phyloP scores from a whole-genome alignment of 2,888 invertebrate genomes.

The Sabatieria punctata region DNA sequence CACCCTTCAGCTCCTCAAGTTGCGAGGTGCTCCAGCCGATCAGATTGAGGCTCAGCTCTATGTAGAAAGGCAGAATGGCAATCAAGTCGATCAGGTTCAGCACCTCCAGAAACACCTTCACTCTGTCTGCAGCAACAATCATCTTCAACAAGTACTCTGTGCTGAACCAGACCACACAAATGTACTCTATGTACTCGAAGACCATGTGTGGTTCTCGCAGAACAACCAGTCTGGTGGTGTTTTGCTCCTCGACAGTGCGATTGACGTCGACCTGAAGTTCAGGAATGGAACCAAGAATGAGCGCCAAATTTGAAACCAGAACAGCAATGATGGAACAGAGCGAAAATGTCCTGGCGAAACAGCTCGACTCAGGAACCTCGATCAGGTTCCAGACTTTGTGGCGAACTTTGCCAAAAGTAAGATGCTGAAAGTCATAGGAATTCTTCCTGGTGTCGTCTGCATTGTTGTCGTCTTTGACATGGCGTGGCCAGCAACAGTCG shows the following conservation, averaged over 20 bases:
- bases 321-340: not conserved
- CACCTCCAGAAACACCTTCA: constrained; percentile 22
- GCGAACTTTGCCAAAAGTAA: no score
- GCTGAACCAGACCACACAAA: constrained; percentile 33
- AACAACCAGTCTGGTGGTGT: no score
- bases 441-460: no score
- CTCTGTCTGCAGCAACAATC: constrained; percentile 25
- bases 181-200: constrained; percentile 30
- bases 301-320: not conserved
- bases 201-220: no score
- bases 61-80: constrained; percentile 32
- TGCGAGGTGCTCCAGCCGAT: not conserved
- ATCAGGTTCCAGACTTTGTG: not conserved
- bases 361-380: not conserved
- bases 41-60: constrained; percentile 13
- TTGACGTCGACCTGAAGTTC: not conserved
- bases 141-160: constrained; percentile 28
- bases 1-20: not conserved
- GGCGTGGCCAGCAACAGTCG: no score
- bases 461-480: no score
- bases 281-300: not conserved
- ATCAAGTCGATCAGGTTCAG: constrained; percentile 32
- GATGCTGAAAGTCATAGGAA: no score
- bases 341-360: not conserved
- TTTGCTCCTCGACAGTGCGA: not conserved